These are phyloP conservation scores for Drosophila sturtevanti DNA, from an alignment of 1,140 invertebrate genomes.

Conservation along the genomic window DNA sequence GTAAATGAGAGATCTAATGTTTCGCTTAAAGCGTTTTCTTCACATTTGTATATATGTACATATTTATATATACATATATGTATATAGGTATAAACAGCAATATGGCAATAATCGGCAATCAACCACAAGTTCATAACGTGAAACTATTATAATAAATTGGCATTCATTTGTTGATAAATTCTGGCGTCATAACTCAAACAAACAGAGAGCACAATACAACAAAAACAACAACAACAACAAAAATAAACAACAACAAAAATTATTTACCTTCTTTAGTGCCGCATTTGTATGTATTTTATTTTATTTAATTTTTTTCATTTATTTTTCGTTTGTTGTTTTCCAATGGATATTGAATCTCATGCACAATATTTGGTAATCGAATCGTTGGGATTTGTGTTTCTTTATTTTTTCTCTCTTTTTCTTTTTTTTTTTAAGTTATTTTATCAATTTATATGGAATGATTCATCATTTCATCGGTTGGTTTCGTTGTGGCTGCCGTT, in stretches of 20 bases:
- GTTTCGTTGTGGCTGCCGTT: neutral
- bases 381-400: neutral
- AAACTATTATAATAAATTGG: constrained; percentile 54
- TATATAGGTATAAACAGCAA: constrained; percentile 22
- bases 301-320: neutral
- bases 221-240: neutral
- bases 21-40: too few relatives aligned
- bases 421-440: constrained; percentile 25
- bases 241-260: neutral
- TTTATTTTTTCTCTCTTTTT: constrained; percentile 19
- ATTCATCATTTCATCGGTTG: constrained; percentile 51
- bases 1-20: too few relatives aligned
- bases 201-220: too few relatives aligned
- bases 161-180: constrained; percentile 44
- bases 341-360: neutral
- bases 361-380: constrained; percentile 13
- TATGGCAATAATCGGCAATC: constrained; percentile 40
- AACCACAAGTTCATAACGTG: constrained; percentile 4
- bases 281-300: too few relatives aligned
- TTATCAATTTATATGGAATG: constrained; percentile 59
- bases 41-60: too few relatives aligned
- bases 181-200: constrained; percentile 34
- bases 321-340: neutral
- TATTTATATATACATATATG: too few relatives aligned
- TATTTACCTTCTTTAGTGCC: constrained; percentile 29